Conservation (phyloP, 2,888 invertebrate species). For the Octonoba sinensis region DNA sequence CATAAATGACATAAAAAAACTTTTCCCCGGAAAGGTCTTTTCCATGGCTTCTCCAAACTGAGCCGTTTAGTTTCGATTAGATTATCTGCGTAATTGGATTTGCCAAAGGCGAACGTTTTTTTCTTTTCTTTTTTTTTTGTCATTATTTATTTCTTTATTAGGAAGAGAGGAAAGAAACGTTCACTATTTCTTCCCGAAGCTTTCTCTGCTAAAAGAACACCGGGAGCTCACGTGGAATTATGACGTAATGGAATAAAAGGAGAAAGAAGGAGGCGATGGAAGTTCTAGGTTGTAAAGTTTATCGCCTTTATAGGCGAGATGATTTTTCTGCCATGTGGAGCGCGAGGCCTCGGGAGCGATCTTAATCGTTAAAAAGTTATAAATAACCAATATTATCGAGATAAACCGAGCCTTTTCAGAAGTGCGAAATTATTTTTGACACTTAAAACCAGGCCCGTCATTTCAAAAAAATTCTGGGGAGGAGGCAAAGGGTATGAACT, state of each 20-base stretch:
- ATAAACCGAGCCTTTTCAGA: no score
- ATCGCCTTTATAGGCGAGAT: not conserved
- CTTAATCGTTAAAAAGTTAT: no score
- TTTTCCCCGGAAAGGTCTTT: constrained; percentile 44
- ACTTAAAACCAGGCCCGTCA: no score
- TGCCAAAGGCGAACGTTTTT: constrained; percentile 16
- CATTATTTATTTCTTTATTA: not conserved
- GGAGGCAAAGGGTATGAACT: no score
- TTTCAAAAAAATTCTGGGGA: no score
- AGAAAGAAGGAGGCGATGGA: not conserved
- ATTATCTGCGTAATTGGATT: constrained; percentile 61
- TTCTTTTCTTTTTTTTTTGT: constrained; percentile 26
- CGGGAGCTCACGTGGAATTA: not conserved
- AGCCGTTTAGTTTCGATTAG: constrained; percentile 61
- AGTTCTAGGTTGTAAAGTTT: not conserved
- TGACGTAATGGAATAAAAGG: not conserved
- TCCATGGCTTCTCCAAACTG: constrained; percentile 56
- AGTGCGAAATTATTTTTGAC: no score
- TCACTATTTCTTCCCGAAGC: not conserved
- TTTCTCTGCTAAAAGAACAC: not conserved
- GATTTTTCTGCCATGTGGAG: no score
- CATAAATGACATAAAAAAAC: constrained; percentile 20
- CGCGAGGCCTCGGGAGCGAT: no score
- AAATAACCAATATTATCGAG: no score
- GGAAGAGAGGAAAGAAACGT: not conserved